Conservation (phyloP, 1,140 invertebrate species). For the Steinernema feltiae region DNA sequence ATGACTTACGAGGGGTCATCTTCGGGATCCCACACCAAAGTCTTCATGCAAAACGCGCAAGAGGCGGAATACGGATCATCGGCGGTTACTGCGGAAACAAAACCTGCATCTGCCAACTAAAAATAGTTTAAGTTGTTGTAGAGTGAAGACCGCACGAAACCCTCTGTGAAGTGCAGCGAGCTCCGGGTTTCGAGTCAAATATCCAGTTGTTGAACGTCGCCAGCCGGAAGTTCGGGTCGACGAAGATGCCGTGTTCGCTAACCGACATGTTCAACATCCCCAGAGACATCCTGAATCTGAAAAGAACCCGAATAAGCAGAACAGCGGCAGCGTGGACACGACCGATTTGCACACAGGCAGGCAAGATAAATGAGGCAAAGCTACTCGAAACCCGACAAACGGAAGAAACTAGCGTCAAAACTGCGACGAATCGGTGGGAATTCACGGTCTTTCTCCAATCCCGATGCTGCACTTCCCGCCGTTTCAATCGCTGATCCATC, state of each 20-base stretch:
- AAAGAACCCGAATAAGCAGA: no score
- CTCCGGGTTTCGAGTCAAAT: neutral
- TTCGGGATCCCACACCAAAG: neutral
- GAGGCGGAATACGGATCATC: neutral
- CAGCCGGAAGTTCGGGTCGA: neutral
- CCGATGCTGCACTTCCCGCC: no score
- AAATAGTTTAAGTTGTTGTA: neutral
- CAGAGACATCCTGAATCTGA: neutral
- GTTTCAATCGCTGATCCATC: no score
- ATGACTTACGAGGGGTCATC: neutral
- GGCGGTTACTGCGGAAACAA: neutral
- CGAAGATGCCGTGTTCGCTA: neutral
- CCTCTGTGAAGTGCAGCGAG: neutral
- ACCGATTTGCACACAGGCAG: no score
- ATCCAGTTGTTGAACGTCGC: neutral
- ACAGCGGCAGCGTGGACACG: no score
- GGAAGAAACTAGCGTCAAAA: no score
- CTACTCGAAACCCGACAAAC: no score
- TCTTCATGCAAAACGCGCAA: neutral
- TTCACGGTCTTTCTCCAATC: no score
- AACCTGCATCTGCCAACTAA: neutral
- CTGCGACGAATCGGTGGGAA: no score
- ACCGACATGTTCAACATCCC: neutral
- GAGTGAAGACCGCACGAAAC: neutral
- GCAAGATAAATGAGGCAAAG: no score